Base-by-base conservation (phyloP, 2,113 vertebrate genomes). In the Percopsis transmontana region DNA sequence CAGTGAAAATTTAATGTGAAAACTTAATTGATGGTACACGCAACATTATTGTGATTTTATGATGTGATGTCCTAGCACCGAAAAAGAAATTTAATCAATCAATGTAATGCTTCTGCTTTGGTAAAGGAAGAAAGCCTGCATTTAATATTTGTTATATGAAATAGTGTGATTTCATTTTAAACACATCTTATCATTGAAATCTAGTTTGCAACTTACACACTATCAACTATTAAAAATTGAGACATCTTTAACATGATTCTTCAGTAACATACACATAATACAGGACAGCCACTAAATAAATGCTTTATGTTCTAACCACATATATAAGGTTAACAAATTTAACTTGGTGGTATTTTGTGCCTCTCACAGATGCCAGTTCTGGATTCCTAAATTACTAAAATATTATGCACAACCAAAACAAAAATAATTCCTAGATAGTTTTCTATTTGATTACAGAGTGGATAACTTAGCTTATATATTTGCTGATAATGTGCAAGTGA, bases 401-500 rank as follows among this genome's bases (percentile, higher is more conserved):
- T 48, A 63, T 21, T 6, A 64, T 18, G 68, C 18, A 33, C 27
- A 33, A 7, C 27, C 19, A 57, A 66, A 74, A 71, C 61, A 41
- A 79, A 70, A 82, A 64, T 40, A 70, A 70, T 57, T 72, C 74
- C 76, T 74, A 59, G 13, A 19, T 64, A 77, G 24, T 61, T 66
- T 33, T 73, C 41, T 50, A 72, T 6, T 40, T 24, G 27, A 56
- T 72, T 70, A 71, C 74, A 82, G 65, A 62, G 45, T 62, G 41
- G 76, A 81, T 19, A 60, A 7, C n/a, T 58, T 81, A 84, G 83
- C 86, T 88, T 85, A 88, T 87, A 61, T 68, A 54, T 70, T 73
- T 80, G 53, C 58, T 76, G 57, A 62, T 62, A 70, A 66, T 83
- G 86, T 86, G 83, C 86, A 83, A 87, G 71, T 77, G 70, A 57